phyloP scores from a whole-genome alignment of 2,797 vertebrate species.

The Hydrolagus colliei region DNA sequence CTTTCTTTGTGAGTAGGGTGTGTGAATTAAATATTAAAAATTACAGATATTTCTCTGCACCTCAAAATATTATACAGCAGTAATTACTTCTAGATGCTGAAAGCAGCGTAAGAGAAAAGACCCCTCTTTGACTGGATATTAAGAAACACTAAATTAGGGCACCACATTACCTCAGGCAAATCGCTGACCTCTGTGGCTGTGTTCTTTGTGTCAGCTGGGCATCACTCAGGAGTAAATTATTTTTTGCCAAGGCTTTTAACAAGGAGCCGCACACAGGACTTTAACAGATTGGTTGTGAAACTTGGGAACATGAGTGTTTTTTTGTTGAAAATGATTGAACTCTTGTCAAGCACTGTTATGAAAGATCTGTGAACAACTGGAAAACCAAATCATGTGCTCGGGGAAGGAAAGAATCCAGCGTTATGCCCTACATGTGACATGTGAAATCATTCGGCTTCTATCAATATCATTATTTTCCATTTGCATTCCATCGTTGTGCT shows the following conservation, averaged over 20 bases:
- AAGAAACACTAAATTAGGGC: background rate
- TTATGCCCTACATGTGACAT: background rate
- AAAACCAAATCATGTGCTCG: constrained; percentile 10
- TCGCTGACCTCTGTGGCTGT: too few relatives aligned
- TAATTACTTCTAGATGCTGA: background rate
- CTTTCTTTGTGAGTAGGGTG: too few relatives aligned
- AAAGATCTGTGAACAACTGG: background rate
- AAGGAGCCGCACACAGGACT: background rate
- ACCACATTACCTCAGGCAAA: background rate
- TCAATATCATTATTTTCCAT: background rate
- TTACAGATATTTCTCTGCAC: too few relatives aligned
- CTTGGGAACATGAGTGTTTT: background rate
- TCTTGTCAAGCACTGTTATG: background rate
- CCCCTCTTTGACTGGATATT: background rate
- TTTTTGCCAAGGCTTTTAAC: background rate
- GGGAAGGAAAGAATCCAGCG: background rate
- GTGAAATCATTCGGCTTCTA: constrained; percentile 4
- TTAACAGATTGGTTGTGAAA: too few relatives aligned
- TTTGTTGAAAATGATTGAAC: background rate
- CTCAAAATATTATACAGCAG: background rate
- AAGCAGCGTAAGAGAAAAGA: background rate
- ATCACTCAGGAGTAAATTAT: background rate
- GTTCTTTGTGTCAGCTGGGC: background rate
- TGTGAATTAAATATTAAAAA: too few relatives aligned
- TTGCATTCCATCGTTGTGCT: background rate